Evolutionary conservation across 2,113 vertebrate genomes (phyloP).

Genomic region (Bettongia penicillata): DNA sequence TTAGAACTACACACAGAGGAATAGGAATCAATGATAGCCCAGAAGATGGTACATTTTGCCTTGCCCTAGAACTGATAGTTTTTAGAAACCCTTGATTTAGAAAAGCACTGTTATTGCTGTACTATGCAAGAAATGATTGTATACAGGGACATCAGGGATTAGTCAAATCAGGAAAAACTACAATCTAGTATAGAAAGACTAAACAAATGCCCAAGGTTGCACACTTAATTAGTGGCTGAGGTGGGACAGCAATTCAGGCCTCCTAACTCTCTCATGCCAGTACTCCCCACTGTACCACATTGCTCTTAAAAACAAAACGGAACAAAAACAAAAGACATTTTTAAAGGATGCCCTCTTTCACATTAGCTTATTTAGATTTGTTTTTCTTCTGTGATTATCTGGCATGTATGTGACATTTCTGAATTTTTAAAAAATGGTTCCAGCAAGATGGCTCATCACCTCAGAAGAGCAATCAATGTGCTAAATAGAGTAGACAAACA

Average conservation of each 20-base stretch:
- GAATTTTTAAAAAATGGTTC: not conserved
- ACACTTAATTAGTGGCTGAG: not conserved
- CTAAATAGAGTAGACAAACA: not conserved
- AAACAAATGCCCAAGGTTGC: not conserved
- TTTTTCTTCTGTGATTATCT: not conserved
- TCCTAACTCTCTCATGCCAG: not conserved
- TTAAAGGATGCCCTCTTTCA: not conserved
- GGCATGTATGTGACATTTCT: not conserved
- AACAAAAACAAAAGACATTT: not conserved
- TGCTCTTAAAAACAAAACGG: not conserved
- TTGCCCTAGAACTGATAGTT: not conserved
- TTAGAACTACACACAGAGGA: not conserved
- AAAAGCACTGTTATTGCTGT: not conserved
- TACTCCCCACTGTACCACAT: not conserved
- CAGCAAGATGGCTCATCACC: not conserved
- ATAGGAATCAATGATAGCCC: not conserved
- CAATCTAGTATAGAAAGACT: not conserved
- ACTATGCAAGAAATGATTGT: not conserved
- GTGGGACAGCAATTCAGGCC: not conserved
- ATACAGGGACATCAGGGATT: not conserved
- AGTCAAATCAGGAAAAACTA: not conserved
- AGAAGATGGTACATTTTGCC: not conserved
- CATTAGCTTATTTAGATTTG: not conserved
- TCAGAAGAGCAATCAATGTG: not conserved
- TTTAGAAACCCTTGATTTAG: not conserved